Evolutionary conservation across 2,888 invertebrate species (phyloP).

Genomic region (Tachina lurida): DNA sequence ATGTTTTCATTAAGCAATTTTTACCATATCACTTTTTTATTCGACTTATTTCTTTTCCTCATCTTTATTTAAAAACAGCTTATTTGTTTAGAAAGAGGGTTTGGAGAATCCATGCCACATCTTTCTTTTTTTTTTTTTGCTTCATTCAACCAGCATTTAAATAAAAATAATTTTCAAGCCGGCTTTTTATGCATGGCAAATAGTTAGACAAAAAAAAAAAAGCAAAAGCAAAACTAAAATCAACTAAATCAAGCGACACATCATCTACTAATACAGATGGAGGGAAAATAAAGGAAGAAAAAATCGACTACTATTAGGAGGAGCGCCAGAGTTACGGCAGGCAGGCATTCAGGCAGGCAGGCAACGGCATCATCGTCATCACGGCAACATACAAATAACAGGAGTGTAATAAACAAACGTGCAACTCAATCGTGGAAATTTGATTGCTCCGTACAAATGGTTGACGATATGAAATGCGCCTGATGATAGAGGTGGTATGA

Average conservation of each 20-base stretch:
- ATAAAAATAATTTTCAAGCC: constrained; percentile 36
- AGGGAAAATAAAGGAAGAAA: background rate
- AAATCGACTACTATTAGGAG: constrained; percentile 20
- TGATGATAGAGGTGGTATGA: constrained; percentile 11
- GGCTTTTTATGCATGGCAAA: constrained; percentile 20
- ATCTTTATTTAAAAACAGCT: constrained; percentile 10
- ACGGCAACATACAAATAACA: constrained; percentile 57
- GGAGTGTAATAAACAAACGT: constrained; percentile 68
- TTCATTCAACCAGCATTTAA: constrained; percentile 20
- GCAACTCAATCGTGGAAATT: constrained; percentile 69
- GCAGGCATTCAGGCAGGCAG: too few species aligned
- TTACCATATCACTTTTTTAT: constrained; percentile 33
- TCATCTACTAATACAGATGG: constrained; percentile 49
- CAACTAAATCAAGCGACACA: constrained; percentile 65
- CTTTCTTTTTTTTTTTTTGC: background rate
- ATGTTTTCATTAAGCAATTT: constrained; percentile 68
- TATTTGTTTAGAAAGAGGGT: constrained; percentile 43
- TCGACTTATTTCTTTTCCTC: constrained; percentile 7
- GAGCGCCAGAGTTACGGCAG: constrained; percentile 43
- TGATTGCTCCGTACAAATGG: constrained; percentile 57
- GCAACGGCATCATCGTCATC: constrained; percentile 28
- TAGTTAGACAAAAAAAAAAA: constrained; percentile 15
- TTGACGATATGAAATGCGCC: constrained; percentile 35
- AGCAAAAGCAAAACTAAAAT: constrained; percentile 50
- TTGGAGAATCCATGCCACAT: background rate